Percentiles rank a stretch among this genome's conserved stretches.
phyloP scores from a whole-genome alignment of 2,797 vertebrate genomes.

The Melanotaenia boesemani region DNA sequence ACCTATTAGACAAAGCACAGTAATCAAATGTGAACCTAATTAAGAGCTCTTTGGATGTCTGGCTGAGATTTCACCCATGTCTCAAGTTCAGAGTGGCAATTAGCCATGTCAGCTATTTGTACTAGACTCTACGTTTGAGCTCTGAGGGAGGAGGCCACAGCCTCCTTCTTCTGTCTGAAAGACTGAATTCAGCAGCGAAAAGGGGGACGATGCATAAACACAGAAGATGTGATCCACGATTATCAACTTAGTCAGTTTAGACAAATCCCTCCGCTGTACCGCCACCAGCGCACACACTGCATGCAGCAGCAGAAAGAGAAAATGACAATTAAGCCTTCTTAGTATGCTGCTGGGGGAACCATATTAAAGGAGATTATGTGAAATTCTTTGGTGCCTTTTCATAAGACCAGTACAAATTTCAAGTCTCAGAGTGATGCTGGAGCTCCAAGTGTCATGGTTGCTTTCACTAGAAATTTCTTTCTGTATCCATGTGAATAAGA shows the following conservation, averaged over 20 bases:
- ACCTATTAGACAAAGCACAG: conserved; percentile 31
- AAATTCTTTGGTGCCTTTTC: conserved; percentile 73
- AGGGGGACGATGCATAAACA: conserved; percentile 28
- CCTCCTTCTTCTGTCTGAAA: conserved; percentile 42
- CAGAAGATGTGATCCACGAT: conserved; percentile 55
- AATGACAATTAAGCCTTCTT: conserved; percentile 76
- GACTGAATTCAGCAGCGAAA: conserved; percentile 29
- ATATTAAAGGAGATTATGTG: conserved; percentile 76
- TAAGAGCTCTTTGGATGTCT: conserved; percentile 63
- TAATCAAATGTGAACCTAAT: conserved; percentile 67
- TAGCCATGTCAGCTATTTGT: conserved; percentile 63
- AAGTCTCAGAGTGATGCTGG: conserved; percentile 51
- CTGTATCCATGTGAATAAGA: conserved; percentile 12
- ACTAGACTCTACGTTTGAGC: conserved; percentile 25
- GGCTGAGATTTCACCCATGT: conserved; percentile 63
- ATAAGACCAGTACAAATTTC: conserved; percentile 56
- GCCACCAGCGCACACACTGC: conserved; percentile 34
- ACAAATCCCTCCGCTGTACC: conserved; percentile 60
- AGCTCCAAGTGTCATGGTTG: conserved; percentile 8
- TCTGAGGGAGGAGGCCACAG: conserved; percentile 23
- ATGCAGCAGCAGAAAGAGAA: conserved; percentile 36
- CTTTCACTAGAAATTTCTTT: conserved; percentile 40
- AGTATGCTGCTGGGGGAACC: conserved; percentile 61
- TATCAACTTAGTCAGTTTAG: conserved; percentile 63
- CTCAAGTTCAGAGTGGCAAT: conserved; percentile 58